Evolutionary conservation across 2,888 invertebrate species (phyloP), one percentile per base, ranked within the genome.

Genomic region (Caenorhabditis sp.): DNA sequence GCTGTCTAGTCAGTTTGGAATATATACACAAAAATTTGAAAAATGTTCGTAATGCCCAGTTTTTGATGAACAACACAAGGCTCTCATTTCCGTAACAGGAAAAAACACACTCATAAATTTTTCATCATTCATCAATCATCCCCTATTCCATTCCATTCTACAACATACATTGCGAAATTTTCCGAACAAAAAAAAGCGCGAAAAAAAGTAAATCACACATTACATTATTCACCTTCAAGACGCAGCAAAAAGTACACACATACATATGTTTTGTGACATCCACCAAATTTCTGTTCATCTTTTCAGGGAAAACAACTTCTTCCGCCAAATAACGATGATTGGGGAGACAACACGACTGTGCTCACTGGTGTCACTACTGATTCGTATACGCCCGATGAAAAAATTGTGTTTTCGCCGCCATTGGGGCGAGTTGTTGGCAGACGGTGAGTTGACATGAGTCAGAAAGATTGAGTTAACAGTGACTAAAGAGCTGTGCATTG

Each of bases 311-410:
- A 76, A 38, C 81, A 79, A 52, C 54, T 76, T 1, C 64, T 59
- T 12, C 57, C 80, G 38, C 72, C 71, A 12, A 43, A 43, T 14
- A 76, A 77, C 59, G 84, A 83, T 53, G 79, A 85, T 59, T 83
- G 85, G 83, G 84, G 70, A 3, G 86, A 86, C 62, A 86, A 84
- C 60, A 86, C 86, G 8, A 86, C 86, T 14, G 84, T 87, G 8
- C 58, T 86, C 26, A 86, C 85, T 43, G 85, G 83, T 26, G 79
- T 80, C 66, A 85, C 85, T n/a, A 82, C 81, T 20, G 86, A 86
- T 54, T 85, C 85, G 1, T 87, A 77, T 68, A 73, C 65, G 25
- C 77, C 70, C 38, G 84, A 75, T 8, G 82, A 81, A 52, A 80
- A 82, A 65, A 62, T 78, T 25, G 68, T 78, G 54, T 77, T 76